Percentiles rank a stretch among this genome's conserved stretches.
phyloP scores from a whole-genome alignment of 2,797 vertebrate species.

The Phrynocephalus vlangalii region DNA sequence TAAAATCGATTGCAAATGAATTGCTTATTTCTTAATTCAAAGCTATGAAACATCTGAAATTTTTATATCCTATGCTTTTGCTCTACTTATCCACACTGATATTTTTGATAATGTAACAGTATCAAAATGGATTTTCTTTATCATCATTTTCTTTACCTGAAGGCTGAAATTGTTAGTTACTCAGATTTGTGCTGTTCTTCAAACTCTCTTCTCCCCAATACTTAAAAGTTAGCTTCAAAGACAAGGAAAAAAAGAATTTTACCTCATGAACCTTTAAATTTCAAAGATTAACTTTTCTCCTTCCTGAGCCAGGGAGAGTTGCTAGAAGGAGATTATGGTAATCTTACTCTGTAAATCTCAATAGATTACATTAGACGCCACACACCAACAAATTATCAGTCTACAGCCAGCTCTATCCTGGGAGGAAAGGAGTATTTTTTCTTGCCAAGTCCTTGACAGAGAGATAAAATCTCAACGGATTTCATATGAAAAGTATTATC shows the following conservation, averaged over 20 bases:
- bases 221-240: not conserved
- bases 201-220: not conserved
- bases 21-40: not conserved
- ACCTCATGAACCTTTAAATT: not conserved
- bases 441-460: not conserved
- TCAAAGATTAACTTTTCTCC: not conserved
- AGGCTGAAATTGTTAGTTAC: not conserved
- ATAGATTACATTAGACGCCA: not conserved
- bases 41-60: not conserved
- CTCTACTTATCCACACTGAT: not conserved
- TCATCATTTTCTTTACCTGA: not conserved
- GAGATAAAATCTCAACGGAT: conserved; percentile 4
- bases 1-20: not conserved
- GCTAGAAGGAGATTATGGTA: too few species aligned
- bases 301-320: not conserved
- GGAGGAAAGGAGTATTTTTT: not conserved
- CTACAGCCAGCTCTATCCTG: not conserved
- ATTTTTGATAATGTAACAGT: not conserved
- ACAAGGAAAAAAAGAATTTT: not conserved
- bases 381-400: not conserved
- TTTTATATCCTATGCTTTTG: not conserved
- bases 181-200: not conserved
- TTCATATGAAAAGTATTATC: not conserved
- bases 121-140: not conserved
- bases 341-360: not conserved